Evolutionary conservation across 2,113 vertebrate species (phyloP).

Genomic region (Thinocorus orbignyianus): DNA sequence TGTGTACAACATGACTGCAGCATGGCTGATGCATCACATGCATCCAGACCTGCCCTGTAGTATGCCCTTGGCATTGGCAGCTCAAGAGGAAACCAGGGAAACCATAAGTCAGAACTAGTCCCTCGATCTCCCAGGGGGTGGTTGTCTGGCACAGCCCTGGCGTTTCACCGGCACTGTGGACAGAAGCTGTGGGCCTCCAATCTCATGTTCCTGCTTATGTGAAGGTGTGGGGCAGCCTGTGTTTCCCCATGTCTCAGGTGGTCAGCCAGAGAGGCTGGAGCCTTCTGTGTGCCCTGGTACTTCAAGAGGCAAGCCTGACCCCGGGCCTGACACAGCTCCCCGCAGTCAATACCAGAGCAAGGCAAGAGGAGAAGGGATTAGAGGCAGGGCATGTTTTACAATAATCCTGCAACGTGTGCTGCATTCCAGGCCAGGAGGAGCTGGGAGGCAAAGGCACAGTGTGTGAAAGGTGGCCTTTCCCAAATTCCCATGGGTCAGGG

Average conservation of each 20-base stretch:
- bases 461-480: neutral
- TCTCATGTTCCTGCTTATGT: no score
- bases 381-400: conserved; percentile 49
- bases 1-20: neutral
- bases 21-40: neutral
- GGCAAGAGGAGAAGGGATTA: conserved; percentile 50
- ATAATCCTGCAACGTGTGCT: conserved; percentile 41
- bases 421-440: conserved; percentile 18
- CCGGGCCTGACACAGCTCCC: neutral
- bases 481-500: neutral
- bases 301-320: neutral
- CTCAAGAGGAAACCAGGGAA: neutral
- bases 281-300: neutral
- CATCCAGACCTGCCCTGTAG: neutral
- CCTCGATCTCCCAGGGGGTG: rapidly evolving
- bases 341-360: conserved; percentile 16
- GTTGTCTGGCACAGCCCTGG: neutral
- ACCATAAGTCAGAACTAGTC: neutral
- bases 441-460: neutral
- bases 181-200: neutral
- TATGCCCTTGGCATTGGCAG: neutral
- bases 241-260: rapidly evolving
- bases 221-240: neutral
- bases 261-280: neutral
- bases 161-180: neutral